Conservation (phyloP, 2,888 invertebrate genomes). For the Chloroclystis v-ata region DNA sequence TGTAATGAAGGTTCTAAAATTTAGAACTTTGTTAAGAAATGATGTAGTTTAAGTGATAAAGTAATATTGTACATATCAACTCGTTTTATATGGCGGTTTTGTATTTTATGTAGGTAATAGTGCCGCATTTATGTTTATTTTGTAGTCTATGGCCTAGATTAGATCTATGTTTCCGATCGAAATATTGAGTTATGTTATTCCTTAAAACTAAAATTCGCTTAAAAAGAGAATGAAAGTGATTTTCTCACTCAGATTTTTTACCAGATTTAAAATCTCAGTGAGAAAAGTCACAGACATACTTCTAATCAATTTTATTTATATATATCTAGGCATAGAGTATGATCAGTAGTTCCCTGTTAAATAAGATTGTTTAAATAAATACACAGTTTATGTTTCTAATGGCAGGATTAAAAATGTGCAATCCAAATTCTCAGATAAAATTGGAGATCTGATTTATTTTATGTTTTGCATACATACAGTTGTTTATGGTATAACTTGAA, state of each 20-base stretch:
- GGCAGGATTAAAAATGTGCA: slow-evolving; percentile 50
- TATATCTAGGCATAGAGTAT: slow-evolving; percentile 14
- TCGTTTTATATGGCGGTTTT: slow-evolving; percentile 52
- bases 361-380: slow-evolving; percentile 30
- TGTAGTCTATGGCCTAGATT: background rate
- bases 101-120: slow-evolving; percentile 44
- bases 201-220: too few relatives aligned
- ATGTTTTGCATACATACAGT: slow-evolving; percentile 7
- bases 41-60: slow-evolving; percentile 34
- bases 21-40: slow-evolving; percentile 55
- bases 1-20: slow-evolving; percentile 64
- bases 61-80: slow-evolving; percentile 66
- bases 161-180: background rate
- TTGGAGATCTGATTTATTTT: slow-evolving; percentile 39
- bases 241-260: too few relatives aligned
- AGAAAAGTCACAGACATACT: too few relatives aligned
- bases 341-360: slow-evolving; percentile 32
- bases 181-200: too few relatives aligned
- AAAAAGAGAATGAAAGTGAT: too few relatives aligned
- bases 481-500: slow-evolving; percentile 9
- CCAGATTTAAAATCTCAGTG: too few relatives aligned
- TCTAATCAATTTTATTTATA: too few relatives aligned
- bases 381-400: slow-evolving; percentile 31
- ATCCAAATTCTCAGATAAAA: slow-evolving; percentile 45
- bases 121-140: slow-evolving; percentile 57